A percentile compares a stretch with the other conserved stretches of the same genome.
Conservation (phyloP, 2,797 vertebrate genomes). For the Liasis olivaceus region DNA sequence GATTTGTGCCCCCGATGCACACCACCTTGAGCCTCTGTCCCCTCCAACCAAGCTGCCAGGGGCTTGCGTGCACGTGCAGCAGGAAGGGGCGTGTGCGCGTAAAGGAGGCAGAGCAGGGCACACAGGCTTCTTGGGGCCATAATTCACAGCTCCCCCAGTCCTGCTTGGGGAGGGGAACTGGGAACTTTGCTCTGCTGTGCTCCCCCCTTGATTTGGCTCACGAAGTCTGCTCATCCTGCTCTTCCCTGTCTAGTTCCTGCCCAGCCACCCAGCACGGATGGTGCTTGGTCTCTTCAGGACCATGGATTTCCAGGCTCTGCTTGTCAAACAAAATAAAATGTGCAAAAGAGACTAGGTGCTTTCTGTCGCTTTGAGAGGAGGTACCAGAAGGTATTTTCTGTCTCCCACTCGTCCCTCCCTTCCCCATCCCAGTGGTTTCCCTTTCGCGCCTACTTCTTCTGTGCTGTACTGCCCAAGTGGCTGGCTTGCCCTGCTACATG, state of each 20-base stretch:
- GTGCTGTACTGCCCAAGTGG: neutral
- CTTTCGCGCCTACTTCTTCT: no score
- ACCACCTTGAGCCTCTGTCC: no score
- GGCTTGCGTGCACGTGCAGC: neutral
- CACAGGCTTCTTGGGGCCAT: neutral
- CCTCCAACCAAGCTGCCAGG: neutral
- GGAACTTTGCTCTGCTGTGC: neutral
- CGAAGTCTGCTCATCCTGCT: neutral
- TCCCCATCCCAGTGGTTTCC: no score
- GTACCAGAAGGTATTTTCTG: neutral
- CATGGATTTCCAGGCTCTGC: neutral
- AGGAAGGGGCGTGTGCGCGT: neutral
- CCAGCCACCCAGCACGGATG: neutral
- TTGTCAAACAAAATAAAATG: neutral
- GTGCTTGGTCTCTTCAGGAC: neutral
- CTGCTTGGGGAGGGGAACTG: neutral
- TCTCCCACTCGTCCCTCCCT: no score
- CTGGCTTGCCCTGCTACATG: neutral
- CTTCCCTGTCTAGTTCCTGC: neutral
- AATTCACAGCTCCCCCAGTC: no score
- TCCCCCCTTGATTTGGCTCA: neutral
- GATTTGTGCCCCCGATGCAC: neutral
- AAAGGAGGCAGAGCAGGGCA: neutral
- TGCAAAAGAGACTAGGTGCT: neutral
- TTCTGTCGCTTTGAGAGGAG: neutral